phyloP scores from a whole-genome alignment of 2,888 invertebrate genomes.

The Steinernema carpocapsae region DNA sequence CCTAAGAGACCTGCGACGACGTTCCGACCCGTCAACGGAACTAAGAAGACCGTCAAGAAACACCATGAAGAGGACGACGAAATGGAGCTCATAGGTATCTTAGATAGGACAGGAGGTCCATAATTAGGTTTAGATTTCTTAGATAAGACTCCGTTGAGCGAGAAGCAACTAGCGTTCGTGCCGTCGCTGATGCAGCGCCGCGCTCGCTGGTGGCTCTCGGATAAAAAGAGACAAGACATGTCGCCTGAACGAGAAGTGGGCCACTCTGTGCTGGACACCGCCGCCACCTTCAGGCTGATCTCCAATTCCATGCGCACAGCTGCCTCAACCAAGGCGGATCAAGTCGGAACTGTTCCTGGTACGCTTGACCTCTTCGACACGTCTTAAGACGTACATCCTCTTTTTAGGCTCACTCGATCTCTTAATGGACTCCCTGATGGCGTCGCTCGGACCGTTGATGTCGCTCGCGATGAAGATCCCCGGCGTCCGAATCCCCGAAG shows the following conservation, averaged over 20 bases:
- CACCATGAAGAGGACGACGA: neutral
- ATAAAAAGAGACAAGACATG: slow-evolving; percentile 54
- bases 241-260: slow-evolving; percentile 52
- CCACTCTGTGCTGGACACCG: slow-evolving; percentile 44
- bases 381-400: too few species aligned
- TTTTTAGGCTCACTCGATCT: slow-evolving; percentile 59
- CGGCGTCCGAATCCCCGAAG: slow-evolving; percentile 38
- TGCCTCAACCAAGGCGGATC: slow-evolving; percentile 52
- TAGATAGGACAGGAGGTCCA: neutral
- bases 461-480: slow-evolving; percentile 54
- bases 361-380: neutral
- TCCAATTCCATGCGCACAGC: slow-evolving; percentile 48
- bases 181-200: slow-evolving; percentile 58
- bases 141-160: slow-evolving; percentile 40
- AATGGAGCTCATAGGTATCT: neutral
- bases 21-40: slow-evolving; percentile 22
- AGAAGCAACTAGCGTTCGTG: slow-evolving; percentile 45
- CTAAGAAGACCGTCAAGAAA: slow-evolving; percentile 26
- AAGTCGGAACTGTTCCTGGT: slow-evolving; percentile 56
- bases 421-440: slow-evolving; percentile 62
- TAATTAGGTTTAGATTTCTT: neutral
- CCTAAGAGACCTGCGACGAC: slow-evolving; percentile 21
- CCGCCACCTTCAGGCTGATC: slow-evolving; percentile 59
- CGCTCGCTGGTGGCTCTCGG: slow-evolving; percentile 63
- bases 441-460: slow-evolving; percentile 56